Base-by-base conservation (phyloP, 2,888 invertebrate genomes). In the Leptopterna dolabrata region DNA sequence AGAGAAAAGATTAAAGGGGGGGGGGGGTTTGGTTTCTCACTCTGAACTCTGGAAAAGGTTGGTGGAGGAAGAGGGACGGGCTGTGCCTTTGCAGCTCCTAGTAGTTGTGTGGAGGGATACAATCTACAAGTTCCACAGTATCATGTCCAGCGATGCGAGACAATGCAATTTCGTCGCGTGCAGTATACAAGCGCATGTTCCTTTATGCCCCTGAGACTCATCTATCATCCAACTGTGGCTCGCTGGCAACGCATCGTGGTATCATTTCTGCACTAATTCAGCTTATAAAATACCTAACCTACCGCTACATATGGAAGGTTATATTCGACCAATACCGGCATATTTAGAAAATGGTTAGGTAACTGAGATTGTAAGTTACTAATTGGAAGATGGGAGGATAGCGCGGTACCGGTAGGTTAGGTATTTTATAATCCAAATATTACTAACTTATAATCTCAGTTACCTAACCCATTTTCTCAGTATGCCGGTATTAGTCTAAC, bases 1-100 rank as follows among this genome's bases (percentile, higher is more conserved):
- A 73, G 73, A 73, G 73, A 73, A 73, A 73, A 73, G 73, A 73
- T 73, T 73, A 73, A 73, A 73, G 71, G 71, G 29, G 29, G 71
- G 73, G 73, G 14, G 14, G 27, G 73, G 73, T 73, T 73, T 73
- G 73, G 73, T 73, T 73, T 73, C 73, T 30, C 73, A 41, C 73
- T 73, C 36, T 16, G 36, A 73, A 19, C 36, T 36, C 36, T 36
- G 41, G 73, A 73, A 73, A 73, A 73, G 73, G 73, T 73, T 73
- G 9, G 63, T 4, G 36, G 36, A 73, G 41, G 41, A 36, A 36
- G 2, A 36, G 36, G 36, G n/a, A 36, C n/a, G 41, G 73, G 73
- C 36, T 30, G 73, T 73, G 41, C 16, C 73, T 73, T 73, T 73
- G 73, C 36, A 73, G 41, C 19, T 1, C 14, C 73, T 36, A 36